phyloP scores from a whole-genome alignment of 2,888 invertebrate genomes.

The Sussaba pulchella region DNA sequence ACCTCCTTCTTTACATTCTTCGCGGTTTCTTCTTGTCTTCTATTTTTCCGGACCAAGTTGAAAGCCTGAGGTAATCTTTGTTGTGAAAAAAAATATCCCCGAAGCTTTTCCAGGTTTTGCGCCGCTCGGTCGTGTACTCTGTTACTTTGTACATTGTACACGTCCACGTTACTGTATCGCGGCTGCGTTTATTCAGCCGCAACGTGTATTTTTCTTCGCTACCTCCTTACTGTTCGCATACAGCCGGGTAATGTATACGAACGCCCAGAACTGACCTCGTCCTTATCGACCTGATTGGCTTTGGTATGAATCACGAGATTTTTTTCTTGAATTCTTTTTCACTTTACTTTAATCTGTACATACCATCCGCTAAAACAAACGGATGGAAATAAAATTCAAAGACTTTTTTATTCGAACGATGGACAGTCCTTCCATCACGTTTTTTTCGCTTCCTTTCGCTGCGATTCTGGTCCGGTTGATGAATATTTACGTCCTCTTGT shows the following conservation, averaged over 20 bases:
- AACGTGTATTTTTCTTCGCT: conserved; percentile 24
- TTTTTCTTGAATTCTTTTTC: no score
- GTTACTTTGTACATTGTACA: background rate
- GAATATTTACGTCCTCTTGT: conserved; percentile 75
- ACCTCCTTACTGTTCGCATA: conserved; percentile 15
- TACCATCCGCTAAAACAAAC: conserved; percentile 18
- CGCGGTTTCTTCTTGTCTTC: conserved; percentile 33
- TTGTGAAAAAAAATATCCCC: conserved; percentile 39
- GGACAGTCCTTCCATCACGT: background rate
- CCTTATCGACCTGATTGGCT: conserved; percentile 27
- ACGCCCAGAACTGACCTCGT: conserved; percentile 1
- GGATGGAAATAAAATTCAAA: conserved; percentile 28
- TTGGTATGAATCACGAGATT: no score
- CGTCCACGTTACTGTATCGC: conserved; percentile 8
- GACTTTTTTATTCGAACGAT: conserved; percentile 38
- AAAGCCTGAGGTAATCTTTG: conserved; percentile 32
- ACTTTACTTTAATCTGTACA: conserved; percentile 1
- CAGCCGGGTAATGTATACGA: background rate
- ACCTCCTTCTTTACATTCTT: conserved; percentile 28
- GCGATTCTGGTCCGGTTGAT: conserved; percentile 63
- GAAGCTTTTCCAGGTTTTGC: conserved; percentile 24
- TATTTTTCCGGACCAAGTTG: conserved; percentile 38
- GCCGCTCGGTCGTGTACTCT: conserved; percentile 36
- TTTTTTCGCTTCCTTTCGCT: background rate
- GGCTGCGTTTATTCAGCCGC: conserved; percentile 39